Evolutionary conservation across 2,797 vertebrate species (phyloP).

Genomic region (Lemur catta): DNA sequence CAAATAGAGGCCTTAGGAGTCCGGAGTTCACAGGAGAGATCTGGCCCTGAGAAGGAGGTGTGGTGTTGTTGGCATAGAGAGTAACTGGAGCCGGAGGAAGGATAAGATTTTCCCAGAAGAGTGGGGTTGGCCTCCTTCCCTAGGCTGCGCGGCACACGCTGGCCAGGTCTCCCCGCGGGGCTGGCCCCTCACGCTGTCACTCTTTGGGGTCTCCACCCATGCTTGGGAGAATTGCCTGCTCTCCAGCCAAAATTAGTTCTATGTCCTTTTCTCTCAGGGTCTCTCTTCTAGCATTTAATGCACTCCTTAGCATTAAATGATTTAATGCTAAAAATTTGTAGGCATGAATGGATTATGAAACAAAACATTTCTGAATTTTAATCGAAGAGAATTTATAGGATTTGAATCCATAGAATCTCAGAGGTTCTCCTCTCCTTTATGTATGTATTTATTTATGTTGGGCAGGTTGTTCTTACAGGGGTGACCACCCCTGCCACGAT

Average conservation of each 20-base stretch:
- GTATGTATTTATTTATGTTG: not conserved
- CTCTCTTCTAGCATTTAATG: not conserved
- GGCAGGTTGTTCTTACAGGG: not conserved
- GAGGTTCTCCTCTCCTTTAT: not conserved
- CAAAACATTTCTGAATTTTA: not conserved
- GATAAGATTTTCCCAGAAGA: not conserved
- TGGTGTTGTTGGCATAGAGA: not conserved
- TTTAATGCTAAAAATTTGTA: not conserved
- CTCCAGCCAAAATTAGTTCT: not conserved
- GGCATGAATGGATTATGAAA: not conserved
- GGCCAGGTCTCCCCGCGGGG: not conserved
- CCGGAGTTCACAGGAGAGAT: not conserved
- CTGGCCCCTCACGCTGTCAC: not conserved
- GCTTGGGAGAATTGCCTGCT: not conserved
- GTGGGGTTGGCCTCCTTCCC: not conserved
- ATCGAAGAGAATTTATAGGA: not conserved
- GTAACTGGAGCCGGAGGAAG: not conserved
- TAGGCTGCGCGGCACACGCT: rapidly evolving
- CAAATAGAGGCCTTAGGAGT: not conserved
- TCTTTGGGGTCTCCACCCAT: not conserved
- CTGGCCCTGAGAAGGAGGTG: not conserved
- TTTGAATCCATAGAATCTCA: not conserved
- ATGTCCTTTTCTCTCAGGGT: not conserved
- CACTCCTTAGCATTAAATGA: not conserved
- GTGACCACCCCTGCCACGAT: rapidly evolving